Percentiles rank a stretch among this genome's conserved stretches.
phyloP scores from a whole-genome alignment of 2,888 invertebrate genomes.

The Lasioglossum leucozonium region DNA sequence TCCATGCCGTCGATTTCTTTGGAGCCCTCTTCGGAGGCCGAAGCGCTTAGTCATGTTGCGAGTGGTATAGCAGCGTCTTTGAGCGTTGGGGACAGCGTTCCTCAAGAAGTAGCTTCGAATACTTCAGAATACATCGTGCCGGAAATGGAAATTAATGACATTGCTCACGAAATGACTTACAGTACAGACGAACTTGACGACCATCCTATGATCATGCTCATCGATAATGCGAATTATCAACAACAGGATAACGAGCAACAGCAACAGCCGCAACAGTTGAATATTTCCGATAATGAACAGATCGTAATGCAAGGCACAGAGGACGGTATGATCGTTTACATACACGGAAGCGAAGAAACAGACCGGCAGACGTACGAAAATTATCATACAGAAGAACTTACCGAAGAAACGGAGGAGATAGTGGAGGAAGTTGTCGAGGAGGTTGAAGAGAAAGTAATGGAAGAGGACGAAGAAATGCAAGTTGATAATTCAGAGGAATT shows the following conservation, averaged over 20 bases:
- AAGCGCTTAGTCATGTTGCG: slow-evolving; percentile 86
- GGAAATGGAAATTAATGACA: slow-evolving; percentile 70
- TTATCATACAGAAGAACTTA: slow-evolving; percentile 66
- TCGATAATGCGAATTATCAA: slow-evolving; percentile 77
- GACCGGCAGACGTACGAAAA: slow-evolving; percentile 70
- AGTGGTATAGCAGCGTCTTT: slow-evolving; percentile 87
- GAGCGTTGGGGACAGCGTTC: slow-evolving; percentile 86
- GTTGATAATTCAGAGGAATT: slow-evolving; percentile 71
- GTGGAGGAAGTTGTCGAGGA: slow-evolving; percentile 81
- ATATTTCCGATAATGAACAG: slow-evolving; percentile 78
- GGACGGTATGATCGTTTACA: slow-evolving; percentile 81
- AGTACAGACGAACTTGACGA: slow-evolving; percentile 84
- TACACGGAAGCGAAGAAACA: slow-evolving; percentile 76
- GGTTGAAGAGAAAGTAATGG: slow-evolving; percentile 80
- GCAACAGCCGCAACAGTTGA: slow-evolving; percentile 78
- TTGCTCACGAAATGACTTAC: slow-evolving; percentile 71
- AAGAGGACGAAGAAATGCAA: slow-evolving; percentile 69
- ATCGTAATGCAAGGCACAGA: slow-evolving; percentile 80
- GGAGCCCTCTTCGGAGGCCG: slow-evolving; percentile 86
- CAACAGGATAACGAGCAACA: slow-evolving; percentile 69
- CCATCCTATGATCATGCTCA: slow-evolving; percentile 82
- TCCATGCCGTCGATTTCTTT: slow-evolving; percentile 73
- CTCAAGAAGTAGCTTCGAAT: slow-evolving; percentile 81
- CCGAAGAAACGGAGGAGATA: slow-evolving; percentile 77
- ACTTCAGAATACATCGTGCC: slow-evolving; percentile 76